Evolutionary conservation across 2,113 vertebrate species (phyloP), one percentile per base, ranked within the genome.

Genomic region (Mirounga angustirostris): DNA sequence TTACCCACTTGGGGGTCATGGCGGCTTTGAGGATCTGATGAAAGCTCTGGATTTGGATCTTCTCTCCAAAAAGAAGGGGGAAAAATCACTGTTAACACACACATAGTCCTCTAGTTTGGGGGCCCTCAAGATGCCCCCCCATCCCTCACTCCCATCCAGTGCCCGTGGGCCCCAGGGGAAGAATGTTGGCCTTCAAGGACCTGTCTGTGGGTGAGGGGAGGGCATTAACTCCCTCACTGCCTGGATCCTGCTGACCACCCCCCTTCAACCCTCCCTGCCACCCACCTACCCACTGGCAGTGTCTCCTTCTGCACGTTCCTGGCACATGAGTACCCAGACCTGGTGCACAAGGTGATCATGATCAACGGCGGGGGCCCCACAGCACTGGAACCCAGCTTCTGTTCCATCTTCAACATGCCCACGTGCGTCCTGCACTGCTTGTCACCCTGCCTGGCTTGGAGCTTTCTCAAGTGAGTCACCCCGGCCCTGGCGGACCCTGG

Each of bases 231-330:
- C 43, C 30, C 19, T 84, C 19, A 4, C 56, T 14, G 4, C 16
- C 58, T 56, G 36, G 18, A 10, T 30, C 59, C 80, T 80, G 30
- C 94, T 96, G 50, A 78, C 36, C 3, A 0, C 46, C 79, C 22
- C 54, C 61, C 26, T 36, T 46, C 36, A 18, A n/a, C 18, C 33
- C 5, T 14, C 28, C 33, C 36, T 5, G 3, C 22, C 28, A 5
- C 14, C 33, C 16, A 11, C 6, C 28, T 6, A 2, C 11, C 0
- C 43, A 50, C 43, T 61, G 88, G 0, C 98, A 99, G 99, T 11
- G 99, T 99, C 63, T 99, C 99, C 19, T 99, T 99, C 98, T 99
- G 99, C 98, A 99, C 99, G 1, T 99, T 99, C 98, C 99, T 99
- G 91, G 99, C 99, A 6, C 99, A 99, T 0, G 99, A 99, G 97